Evolutionary conservation across 2,113 vertebrate genomes (phyloP).

Genomic region (human): DNA sequence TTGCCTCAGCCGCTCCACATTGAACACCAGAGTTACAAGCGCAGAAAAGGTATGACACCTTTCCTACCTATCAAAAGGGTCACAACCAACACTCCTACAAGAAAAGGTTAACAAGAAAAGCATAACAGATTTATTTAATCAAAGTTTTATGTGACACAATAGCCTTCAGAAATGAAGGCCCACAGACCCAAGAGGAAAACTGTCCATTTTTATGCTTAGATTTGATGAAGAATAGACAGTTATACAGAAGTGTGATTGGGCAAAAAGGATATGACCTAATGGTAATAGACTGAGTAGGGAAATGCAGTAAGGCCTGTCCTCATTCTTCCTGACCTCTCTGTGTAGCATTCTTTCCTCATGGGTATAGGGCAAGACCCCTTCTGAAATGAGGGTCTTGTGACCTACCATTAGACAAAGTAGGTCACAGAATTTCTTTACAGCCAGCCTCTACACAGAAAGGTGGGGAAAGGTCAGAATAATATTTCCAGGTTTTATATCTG

Average conservation of each 20-base stretch:
- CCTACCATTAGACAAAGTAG: background rate
- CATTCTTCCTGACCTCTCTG: background rate
- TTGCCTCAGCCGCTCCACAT: background rate
- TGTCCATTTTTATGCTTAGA: background rate
- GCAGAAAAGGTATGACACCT: background rate
- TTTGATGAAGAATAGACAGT: background rate
- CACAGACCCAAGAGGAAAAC: background rate
- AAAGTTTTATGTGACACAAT: background rate
- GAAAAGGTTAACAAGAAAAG: background rate
- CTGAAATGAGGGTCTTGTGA: background rate
- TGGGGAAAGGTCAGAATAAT: background rate
- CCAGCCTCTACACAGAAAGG: background rate
- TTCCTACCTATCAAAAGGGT: background rate
- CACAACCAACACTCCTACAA: background rate
- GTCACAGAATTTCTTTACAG: background rate
- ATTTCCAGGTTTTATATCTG: background rate
- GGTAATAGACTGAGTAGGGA: background rate
- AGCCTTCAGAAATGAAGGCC: background rate
- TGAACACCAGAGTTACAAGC: background rate
- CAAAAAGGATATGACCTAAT: background rate
- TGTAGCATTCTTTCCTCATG: background rate
- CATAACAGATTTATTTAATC: background rate
- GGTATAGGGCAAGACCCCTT: background rate
- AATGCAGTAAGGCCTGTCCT: background rate
- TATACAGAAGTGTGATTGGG: background rate